phyloP scores from a whole-genome alignment of 2,113 vertebrate species.

The Sebastes schlegelii region DNA sequence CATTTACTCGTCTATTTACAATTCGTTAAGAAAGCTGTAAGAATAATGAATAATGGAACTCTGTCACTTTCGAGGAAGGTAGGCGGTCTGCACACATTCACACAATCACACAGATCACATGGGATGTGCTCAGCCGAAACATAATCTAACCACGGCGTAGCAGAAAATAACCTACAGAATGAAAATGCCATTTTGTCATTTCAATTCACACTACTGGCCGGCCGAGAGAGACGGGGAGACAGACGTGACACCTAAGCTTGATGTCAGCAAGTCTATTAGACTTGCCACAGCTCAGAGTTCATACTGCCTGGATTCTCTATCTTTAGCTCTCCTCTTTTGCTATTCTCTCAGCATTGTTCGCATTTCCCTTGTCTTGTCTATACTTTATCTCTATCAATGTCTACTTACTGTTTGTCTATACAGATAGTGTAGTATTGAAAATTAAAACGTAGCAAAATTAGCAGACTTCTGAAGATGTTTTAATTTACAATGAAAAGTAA shows the following conservation, averaged over 20 bases:
- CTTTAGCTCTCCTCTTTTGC: conserved; percentile 38
- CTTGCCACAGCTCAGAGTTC: conserved; percentile 38
- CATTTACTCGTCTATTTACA: not conserved
- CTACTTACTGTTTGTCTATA: not conserved
- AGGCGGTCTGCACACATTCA: conserved; percentile 2
- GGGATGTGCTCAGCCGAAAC: conserved; percentile 14
- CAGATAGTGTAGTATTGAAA: not conserved
- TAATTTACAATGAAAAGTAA: not conserved
- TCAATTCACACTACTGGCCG: conserved; percentile 45
- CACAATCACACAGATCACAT: conserved; percentile 6
- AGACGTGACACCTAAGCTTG: conserved; percentile 40
- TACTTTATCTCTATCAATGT: not conserved
- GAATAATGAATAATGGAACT: conserved; percentile 19
- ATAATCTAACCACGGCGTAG: conserved; percentile 24
- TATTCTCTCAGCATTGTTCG: not conserved
- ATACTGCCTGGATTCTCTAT: conserved; percentile 39
- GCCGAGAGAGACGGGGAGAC: conserved; percentile 18
- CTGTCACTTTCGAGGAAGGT: conserved; percentile 33
- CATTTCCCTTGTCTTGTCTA: not conserved
- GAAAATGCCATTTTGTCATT: conserved; percentile 48
- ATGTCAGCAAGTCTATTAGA: conserved; percentile 63
- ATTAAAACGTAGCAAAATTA: not conserved
- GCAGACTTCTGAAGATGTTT: not conserved
- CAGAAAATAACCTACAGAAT: conserved; percentile 23
- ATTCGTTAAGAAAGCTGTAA: conserved; percentile 32